Base-by-base conservation (phyloP, 1,140 invertebrate genomes). In the Aphaenogaster ashmeadi region DNA sequence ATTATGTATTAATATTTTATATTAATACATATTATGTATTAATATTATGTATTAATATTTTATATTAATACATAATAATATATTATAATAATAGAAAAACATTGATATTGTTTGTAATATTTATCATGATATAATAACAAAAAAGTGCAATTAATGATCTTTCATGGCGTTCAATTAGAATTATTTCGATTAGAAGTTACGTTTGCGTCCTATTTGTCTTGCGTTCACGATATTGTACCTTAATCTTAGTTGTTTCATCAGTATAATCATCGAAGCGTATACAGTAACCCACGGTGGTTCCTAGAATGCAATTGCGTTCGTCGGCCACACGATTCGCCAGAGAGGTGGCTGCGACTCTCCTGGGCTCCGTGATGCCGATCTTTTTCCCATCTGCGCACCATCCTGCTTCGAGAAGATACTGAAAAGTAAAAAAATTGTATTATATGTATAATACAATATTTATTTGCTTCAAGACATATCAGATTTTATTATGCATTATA, bases 361-460 rank as follows among this genome's bases (percentile, higher is more conserved):
- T 96, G 0, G 99, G 99, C 94, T 99, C 98, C 4, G 99, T 99
- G 38, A 99, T 97, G 54, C 97, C 98, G 72, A 99, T 97, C 74
- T 97, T 95, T 92, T 96, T 96, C n/a, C 96, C 96, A 90, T 97
- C 96, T 87, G 94, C 88, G 80, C 96, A 97, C 98, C 99, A 99
- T 83, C 99, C 99, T 84, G 97, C 97, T 95, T 99, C 99, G 66
- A 97, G 94, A 9, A 99, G 95, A 95, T 99, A 99, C 97, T 99
- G 96, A 74, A 60, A 44, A 60, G 1, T 36, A 8, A 83, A 60
- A 74, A 36, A 60, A 1, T 1, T 18, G 21, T 0, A 47, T 84
- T 13, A 87, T 13, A 89, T 60, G 21, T 33, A 81, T 74, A 80
- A 21, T 44, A 58, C 0, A 15, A 75, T 95, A 96, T 69, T 81